A percentile compares a stretch with the other conserved stretches of the same genome.
Evolutionary conservation across 1,140 invertebrate genomes (phyloP).

Genomic region (Drosophila pseudoobscura): DNA sequence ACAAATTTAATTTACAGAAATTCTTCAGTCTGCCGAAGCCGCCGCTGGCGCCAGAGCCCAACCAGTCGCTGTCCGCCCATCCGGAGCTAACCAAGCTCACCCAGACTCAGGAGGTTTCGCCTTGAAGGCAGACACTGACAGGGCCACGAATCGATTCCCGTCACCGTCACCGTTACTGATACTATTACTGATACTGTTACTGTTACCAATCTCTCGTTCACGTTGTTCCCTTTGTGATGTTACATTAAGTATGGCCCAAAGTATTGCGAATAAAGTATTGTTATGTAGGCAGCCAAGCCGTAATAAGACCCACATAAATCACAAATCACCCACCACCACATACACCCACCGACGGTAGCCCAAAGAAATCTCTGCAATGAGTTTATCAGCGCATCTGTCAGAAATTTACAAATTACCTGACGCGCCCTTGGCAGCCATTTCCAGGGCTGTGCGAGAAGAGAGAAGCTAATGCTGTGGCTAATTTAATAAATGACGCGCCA

Average conservation of each 20-base stretch:
- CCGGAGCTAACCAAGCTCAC: conserved; percentile 70
- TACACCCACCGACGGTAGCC: conserved; percentile 3
- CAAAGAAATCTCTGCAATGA: conserved; percentile 73
- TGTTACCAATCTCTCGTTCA: background rate
- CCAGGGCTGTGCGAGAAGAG: conserved; percentile 24
- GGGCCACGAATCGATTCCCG: conserved; percentile 34
- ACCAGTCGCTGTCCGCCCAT: conserved; percentile 39
- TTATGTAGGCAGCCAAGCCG: conserved; percentile 52
- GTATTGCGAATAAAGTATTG: conserved; percentile 80
- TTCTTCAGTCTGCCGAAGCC: conserved; percentile 82
- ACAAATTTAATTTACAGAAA: conserved; percentile 82
- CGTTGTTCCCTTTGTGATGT: conserved; percentile 60
- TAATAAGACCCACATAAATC: conserved; percentile 75
- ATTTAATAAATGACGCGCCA: conserved; percentile 73
- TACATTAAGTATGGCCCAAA: conserved; percentile 74
- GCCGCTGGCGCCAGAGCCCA: conserved; percentile 51
- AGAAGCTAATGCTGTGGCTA: conserved; percentile 70
- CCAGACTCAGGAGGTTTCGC: conserved; percentile 48
- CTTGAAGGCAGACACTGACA: conserved; percentile 33
- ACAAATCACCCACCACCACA: conserved; percentile 30
- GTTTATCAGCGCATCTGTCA: conserved; percentile 81
- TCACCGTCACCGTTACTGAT: conserved; percentile 16
- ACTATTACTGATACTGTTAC: too few relatives aligned
- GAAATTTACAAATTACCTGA: conserved; percentile 81
- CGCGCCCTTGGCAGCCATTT: conserved; percentile 39